A percentile compares a stretch with the other conserved stretches of the same genome.
phyloP scores from a whole-genome alignment of 2,888 invertebrate species.

The Zaprionus obscuricornis region DNA sequence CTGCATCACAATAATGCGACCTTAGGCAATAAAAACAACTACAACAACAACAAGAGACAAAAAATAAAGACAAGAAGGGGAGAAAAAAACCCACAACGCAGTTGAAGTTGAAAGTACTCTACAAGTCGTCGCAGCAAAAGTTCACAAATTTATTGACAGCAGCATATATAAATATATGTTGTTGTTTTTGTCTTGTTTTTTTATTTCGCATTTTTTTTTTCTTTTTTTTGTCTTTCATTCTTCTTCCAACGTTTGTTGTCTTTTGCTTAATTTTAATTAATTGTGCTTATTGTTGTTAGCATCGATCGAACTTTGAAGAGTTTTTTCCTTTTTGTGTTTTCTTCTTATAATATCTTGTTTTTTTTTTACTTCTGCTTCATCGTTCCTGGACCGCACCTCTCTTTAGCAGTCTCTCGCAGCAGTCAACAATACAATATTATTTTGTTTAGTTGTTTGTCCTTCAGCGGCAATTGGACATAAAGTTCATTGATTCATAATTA shows the following conservation, averaged over 20 bases:
- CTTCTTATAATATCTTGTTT: constrained; percentile 3
- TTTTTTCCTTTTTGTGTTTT: constrained; percentile 43
- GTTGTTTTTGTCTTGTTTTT: constrained; percentile 9
- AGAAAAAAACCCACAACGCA: constrained; percentile 56
- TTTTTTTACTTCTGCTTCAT: not conserved
- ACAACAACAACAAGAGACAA: not conserved
- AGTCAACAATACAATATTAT: too few relatives aligned
- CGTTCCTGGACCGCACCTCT: not conserved
- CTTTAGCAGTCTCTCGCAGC: constrained; percentile 19
- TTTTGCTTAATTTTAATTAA: constrained; percentile 70
- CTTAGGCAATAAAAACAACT: constrained; percentile 33
- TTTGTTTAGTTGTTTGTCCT: constrained; percentile 60
- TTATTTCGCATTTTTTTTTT: not conserved
- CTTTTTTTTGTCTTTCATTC: constrained; percentile 29
- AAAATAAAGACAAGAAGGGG: not conserved
- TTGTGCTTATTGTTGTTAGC: constrained; percentile 56
- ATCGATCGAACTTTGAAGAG: constrained; percentile 35
- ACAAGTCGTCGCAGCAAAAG: constrained; percentile 59
- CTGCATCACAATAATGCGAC: constrained; percentile 21
- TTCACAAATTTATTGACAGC: constrained; percentile 70
- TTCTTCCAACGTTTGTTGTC: too few relatives aligned
- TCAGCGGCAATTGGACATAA: constrained; percentile 49
- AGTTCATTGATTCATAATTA: constrained; percentile 74
- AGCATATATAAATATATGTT: constrained; percentile 56
- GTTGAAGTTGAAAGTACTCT: constrained; percentile 58